Conservation (phyloP, 2,888 invertebrate genomes). For the Melikaiella ostensackeni region DNA sequence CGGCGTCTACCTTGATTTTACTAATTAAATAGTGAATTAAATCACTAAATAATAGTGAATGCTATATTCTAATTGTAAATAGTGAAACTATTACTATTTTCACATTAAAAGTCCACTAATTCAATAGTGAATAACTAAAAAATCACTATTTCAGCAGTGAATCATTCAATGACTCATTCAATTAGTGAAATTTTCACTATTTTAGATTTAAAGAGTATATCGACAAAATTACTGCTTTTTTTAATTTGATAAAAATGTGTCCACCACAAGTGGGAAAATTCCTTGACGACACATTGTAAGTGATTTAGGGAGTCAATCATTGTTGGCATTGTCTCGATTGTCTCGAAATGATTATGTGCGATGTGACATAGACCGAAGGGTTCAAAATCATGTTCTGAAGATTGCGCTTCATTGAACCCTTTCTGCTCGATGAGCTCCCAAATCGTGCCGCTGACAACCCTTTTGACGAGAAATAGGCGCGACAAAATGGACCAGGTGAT, state of each 20-base stretch:
- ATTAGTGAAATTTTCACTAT: too few relatives aligned
- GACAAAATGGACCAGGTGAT: slow-evolving; percentile 64
- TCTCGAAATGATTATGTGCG: slow-evolving; percentile 10
- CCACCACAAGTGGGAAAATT: slow-evolving; percentile 1
- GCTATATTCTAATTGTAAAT: too few relatives aligned
- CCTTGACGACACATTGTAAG: not conserved
- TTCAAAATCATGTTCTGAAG: slow-evolving; percentile 41
- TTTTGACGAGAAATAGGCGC: slow-evolving; percentile 60
- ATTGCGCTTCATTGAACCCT: slow-evolving; percentile 50
- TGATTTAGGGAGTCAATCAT: slow-evolving; percentile 3
- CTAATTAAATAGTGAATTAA: too few relatives aligned
- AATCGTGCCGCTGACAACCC: slow-evolving; percentile 60
- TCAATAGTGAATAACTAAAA: too few relatives aligned
- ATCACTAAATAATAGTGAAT: too few relatives aligned
- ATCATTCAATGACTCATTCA: too few relatives aligned
- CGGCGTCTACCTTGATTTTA: too few relatives aligned
- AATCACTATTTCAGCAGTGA: too few relatives aligned
- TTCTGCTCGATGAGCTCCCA: slow-evolving; percentile 55
- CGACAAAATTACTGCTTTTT: slow-evolving; percentile 4
- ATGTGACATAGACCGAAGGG: slow-evolving; percentile 12
- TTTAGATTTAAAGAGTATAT: too few relatives aligned
- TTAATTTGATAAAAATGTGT: not conserved
- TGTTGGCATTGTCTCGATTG: not conserved
- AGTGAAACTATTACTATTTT: too few relatives aligned
- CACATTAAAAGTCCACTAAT: too few relatives aligned